Percentiles rank a stretch among this genome's conserved stretches.
These are phyloP conservation scores for Candoia aspera DNA, from an alignment of 2,113 vertebrate species.

Conservation along the genomic window DNA sequence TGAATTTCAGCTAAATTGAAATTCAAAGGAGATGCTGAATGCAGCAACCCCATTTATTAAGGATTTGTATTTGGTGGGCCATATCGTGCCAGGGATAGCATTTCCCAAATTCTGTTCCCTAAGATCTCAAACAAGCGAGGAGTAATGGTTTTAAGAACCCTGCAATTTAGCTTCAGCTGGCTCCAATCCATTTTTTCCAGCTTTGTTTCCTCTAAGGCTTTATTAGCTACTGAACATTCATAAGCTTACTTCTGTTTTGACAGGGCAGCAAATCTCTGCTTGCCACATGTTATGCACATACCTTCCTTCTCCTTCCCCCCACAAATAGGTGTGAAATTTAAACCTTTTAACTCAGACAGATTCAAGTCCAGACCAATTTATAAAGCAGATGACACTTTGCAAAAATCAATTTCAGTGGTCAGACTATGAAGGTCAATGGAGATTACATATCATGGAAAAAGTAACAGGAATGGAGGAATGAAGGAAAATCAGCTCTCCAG, in stretches of 20 bases:
- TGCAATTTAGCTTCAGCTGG: slow-evolving; percentile 40
- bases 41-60: slow-evolving; percentile 14
- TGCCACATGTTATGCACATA: slow-evolving; percentile 27
- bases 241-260: slow-evolving; percentile 57
- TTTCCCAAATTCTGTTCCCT: slow-evolving; percentile 23
- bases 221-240: slow-evolving; percentile 58
- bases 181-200: slow-evolving; percentile 4
- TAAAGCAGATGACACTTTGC: slow-evolving; percentile 62
- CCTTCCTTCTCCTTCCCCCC: slow-evolving; percentile 15
- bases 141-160: slow-evolving; percentile 40
- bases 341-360: slow-evolving; percentile 62
- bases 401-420: slow-evolving; percentile 67
- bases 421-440: slow-evolving; percentile 61
- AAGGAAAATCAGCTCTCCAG: slow-evolving; percentile 49
- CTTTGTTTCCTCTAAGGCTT: slow-evolving; percentile 50
- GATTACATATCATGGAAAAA: slow-evolving; percentile 60
- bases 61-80: slow-evolving; percentile 1
- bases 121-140: slow-evolving; percentile 22
- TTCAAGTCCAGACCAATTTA: slow-evolving; percentile 63
- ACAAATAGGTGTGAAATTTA: slow-evolving; percentile 62
- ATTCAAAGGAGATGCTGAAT: background rate
- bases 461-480: slow-evolving; percentile 40
- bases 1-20: slow-evolving; percentile 7
- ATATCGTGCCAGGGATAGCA: background rate
- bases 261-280: slow-evolving; percentile 55